A percentile compares a stretch with the other conserved stretches of the same genome.
Evolutionary conservation across 2,113 vertebrate genomes (phyloP).

Genomic region (Microcebus murinus): DNA sequence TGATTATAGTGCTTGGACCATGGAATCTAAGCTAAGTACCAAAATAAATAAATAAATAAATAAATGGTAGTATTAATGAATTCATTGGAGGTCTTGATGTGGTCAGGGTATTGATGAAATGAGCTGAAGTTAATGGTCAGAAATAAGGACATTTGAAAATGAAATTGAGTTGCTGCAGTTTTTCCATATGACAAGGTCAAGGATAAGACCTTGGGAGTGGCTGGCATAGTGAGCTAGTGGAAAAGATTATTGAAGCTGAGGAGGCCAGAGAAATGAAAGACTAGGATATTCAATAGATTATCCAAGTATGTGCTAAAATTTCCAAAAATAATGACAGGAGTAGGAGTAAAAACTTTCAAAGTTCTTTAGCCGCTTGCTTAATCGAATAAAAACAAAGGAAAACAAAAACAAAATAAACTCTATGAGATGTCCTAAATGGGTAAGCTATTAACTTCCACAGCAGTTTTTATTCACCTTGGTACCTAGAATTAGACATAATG

Average conservation of each 20-base stretch:
- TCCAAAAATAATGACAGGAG: background rate
- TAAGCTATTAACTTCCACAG: background rate
- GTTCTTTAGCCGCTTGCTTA: background rate
- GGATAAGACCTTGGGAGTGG: background rate
- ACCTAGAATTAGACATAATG: background rate
- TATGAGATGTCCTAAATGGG: background rate
- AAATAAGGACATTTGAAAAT: background rate
- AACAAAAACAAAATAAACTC: background rate
- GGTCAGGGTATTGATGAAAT: slow-evolving; percentile 21
- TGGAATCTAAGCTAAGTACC: background rate
- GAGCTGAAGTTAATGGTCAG: background rate
- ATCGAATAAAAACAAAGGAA: background rate
- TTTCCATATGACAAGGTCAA: background rate
- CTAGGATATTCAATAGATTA: background rate
- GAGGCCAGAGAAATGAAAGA: background rate
- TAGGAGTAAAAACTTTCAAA: background rate
- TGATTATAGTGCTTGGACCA: background rate
- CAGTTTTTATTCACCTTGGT: background rate
- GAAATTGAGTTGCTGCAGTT: background rate
- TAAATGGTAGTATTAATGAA: background rate
- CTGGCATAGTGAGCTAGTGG: background rate
- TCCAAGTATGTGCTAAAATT: background rate
- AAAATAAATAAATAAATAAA: background rate
- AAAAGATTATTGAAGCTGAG: background rate
- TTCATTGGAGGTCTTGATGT: background rate